phyloP scores from a whole-genome alignment of 2,888 invertebrate genomes.

The Stenurella melanura region DNA sequence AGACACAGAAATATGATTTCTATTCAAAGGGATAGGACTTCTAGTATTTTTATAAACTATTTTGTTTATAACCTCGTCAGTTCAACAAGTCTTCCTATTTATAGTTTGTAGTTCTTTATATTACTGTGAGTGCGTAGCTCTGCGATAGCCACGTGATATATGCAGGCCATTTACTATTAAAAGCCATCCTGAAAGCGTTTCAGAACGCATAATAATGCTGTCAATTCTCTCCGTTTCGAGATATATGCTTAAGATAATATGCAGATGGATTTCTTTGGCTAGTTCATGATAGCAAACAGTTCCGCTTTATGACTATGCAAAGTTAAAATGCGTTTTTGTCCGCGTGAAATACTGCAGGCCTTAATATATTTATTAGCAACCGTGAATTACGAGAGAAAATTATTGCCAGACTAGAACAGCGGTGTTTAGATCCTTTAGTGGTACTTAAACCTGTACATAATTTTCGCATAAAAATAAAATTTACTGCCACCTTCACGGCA shows the following conservation, averaged over 20 bases:
- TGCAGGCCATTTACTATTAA: constrained; percentile 2
- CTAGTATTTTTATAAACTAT: no score
- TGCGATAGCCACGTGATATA: neutral
- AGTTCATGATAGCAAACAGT: neutral
- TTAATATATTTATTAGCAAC: neutral
- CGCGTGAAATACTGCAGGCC: neutral
- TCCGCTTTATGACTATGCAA: neutral
- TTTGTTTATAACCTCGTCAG: no score
- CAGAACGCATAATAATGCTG: neutral
- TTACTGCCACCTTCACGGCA: neutral
- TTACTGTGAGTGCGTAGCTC: neutral
- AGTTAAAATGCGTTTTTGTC: neutral
- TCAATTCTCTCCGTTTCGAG: neutral
- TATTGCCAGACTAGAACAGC: neutral
- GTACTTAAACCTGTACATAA: no score
- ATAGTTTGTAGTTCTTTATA: neutral
- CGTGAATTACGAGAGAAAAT: neutral
- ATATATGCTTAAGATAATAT: neutral
- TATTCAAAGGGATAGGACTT: no score
- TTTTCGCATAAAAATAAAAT: neutral
- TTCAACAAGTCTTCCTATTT: neutral
- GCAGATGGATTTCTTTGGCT: neutral
- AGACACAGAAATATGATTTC: no score
- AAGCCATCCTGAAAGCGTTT: neutral
- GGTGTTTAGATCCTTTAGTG: no score